Percentiles rank a stretch among this genome's conserved stretches.
Evolutionary conservation across 2,113 vertebrate genomes (phyloP).

Genomic region (Seriola aureovittata): DNA sequence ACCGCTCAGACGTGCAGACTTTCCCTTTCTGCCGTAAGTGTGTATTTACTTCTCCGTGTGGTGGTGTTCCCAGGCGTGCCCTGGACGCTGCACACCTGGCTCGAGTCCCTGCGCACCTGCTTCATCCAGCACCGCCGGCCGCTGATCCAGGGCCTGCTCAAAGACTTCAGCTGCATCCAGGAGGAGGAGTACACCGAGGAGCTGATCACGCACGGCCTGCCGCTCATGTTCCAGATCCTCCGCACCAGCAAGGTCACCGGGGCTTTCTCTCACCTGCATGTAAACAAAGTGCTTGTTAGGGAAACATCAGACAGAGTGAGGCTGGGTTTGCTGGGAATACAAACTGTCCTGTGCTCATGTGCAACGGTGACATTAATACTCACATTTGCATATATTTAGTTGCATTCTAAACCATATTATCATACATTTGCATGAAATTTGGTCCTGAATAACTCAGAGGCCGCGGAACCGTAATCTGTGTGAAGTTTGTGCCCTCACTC

Average conservation of each 20-base stretch:
- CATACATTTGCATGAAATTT: slow-evolving; percentile 54
- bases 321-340: slow-evolving; percentile 16
- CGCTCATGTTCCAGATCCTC: slow-evolving; percentile 89
- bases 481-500: slow-evolving; percentile 11
- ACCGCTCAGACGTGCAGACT: neutral
- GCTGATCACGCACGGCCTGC: slow-evolving; percentile 86
- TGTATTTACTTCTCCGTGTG: slow-evolving; percentile 60
- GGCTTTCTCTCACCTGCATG: slow-evolving; percentile 30
- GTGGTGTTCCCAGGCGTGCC: slow-evolving; percentile 82
- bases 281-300: slow-evolving; percentile 49
- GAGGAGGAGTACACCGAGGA: slow-evolving; percentile 88
- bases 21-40: neutral
- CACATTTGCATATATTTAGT: slow-evolving; percentile 58
- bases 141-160: slow-evolving; percentile 85
- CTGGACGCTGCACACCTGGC: slow-evolving; percentile 89
- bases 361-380: slow-evolving; percentile 35
- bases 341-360: slow-evolving; percentile 21
- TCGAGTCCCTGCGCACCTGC: slow-evolving; percentile 85
- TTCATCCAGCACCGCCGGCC: slow-evolving; percentile 85
- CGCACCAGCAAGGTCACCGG: slow-evolving; percentile 83
- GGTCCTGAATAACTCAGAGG: neutral
- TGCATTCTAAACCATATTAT: slow-evolving; percentile 41
- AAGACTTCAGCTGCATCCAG: slow-evolving; percentile 86
- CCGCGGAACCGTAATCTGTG: neutral
- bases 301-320: slow-evolving; percentile 33